Evolutionary conservation across 2,113 vertebrate genomes (phyloP).

Genomic region (Amazona vittata): DNA sequence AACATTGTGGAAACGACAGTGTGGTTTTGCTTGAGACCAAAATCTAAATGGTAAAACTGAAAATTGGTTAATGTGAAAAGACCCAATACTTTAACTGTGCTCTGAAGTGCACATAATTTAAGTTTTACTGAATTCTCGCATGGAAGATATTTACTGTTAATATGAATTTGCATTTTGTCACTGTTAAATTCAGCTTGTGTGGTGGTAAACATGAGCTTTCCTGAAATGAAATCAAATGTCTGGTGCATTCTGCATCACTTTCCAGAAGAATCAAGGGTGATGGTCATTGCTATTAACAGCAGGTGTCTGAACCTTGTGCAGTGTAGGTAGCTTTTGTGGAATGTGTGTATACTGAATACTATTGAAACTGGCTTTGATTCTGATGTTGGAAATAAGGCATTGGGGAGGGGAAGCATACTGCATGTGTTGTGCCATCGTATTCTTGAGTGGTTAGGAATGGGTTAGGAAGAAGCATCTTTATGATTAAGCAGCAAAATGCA

Average conservation of each 20-base stretch:
- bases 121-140: background rate
- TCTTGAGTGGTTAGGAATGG: background rate
- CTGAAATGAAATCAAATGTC: fast-evolving
- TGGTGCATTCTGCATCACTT: background rate
- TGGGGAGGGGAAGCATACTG: background rate
- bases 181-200: background rate
- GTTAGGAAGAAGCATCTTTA: background rate
- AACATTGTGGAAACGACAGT: background rate
- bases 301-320: background rate
- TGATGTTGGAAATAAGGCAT: background rate
- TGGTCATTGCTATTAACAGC: background rate
- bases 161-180: background rate
- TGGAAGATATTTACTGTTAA: background rate
- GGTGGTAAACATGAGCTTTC: background rate
- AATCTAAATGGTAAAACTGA: background rate
- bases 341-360: background rate
- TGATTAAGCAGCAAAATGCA: constrained; percentile 25
- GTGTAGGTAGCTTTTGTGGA: background rate
- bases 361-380: background rate
- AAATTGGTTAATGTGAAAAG: background rate
- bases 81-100: background rate
- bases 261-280: background rate
- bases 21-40: background rate
- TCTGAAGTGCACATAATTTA: background rate
- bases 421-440: background rate